phyloP scores from a whole-genome alignment of 2,113 vertebrate species.

The Origma solitaria region DNA sequence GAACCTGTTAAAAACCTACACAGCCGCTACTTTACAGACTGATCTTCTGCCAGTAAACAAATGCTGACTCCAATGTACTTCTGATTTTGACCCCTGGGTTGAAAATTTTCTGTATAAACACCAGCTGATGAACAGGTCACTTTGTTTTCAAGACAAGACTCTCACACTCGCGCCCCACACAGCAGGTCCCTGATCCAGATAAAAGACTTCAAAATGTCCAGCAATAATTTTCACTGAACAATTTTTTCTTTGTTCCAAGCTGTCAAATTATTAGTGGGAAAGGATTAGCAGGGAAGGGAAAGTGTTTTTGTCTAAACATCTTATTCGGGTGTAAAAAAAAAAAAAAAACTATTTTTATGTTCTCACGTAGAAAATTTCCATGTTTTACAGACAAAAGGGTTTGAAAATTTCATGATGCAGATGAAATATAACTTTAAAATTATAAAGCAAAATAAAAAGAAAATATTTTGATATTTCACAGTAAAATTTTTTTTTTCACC shows the following conservation, averaged over 20 bases:
- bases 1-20: slow-evolving; percentile 19
- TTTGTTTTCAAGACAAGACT: slow-evolving; percentile 30
- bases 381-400: background rate
- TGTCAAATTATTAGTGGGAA: slow-evolving; percentile 11
- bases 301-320: background rate
- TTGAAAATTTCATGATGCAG: background rate
- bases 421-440: background rate
- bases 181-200: slow-evolving; percentile 34
- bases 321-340: background rate
- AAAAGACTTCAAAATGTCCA: slow-evolving; percentile 48
- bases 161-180: background rate
- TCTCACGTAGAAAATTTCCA: background rate
- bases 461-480: background rate
- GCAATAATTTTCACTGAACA: slow-evolving; percentile 40
- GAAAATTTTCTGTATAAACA: slow-evolving; percentile 46
- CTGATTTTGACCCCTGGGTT: slow-evolving; percentile 44
- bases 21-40: background rate
- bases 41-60: slow-evolving; percentile 44
- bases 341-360: background rate
- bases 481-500: background rate
- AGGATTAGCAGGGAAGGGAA: background rate
- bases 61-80: slow-evolving; percentile 31
- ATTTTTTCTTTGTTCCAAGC: slow-evolving; percentile 38
- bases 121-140: slow-evolving; percentile 32
- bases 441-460: background rate